phyloP scores from a whole-genome alignment of 2,888 invertebrate genomes.

The Coecobrya sp. region DNA sequence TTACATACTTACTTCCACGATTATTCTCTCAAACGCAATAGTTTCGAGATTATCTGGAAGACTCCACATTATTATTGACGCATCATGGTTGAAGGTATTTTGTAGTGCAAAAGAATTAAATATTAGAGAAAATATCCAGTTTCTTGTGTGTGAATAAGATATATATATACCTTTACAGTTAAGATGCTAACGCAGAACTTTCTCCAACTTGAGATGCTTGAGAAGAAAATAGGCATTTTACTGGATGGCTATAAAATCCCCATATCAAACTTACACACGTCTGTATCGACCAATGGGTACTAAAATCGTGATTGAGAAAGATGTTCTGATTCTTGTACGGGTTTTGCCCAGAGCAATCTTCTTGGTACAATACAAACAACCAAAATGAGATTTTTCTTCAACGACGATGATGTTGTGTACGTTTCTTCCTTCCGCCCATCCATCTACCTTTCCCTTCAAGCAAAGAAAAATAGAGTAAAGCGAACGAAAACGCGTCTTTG shows the following conservation, averaged over 20 bases:
- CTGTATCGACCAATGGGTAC: conserved; percentile 35
- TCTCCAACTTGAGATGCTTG: neutral
- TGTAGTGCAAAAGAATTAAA: neutral
- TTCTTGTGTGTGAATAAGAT: neutral
- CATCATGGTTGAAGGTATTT: neutral
- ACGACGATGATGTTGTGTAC: conserved; percentile 1
- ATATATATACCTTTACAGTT: neutral
- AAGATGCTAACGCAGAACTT: too few relatives aligned
- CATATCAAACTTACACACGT: neutral
- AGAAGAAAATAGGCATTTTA: neutral
- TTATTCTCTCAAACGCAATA: too few relatives aligned
- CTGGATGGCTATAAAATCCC: neutral
- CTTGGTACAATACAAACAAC: conserved; percentile 50
- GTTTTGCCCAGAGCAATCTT: conserved; percentile 3
- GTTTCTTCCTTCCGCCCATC: conserved; percentile 33
- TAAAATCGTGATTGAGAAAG: neutral
- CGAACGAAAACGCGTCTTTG: neutral
- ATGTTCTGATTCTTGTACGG: neutral
- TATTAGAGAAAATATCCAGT: neutral
- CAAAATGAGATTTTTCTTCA: conserved; percentile 60
- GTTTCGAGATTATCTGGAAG: neutral
- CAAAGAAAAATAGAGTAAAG: conserved; percentile 1
- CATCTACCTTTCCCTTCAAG: conserved; percentile 38
- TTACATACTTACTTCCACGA: too few relatives aligned
- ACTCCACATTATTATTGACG: neutral